Evolutionary conservation across 1,140 invertebrate genomes (phyloP).

Genomic region (Papilio aristodemus): DNA sequence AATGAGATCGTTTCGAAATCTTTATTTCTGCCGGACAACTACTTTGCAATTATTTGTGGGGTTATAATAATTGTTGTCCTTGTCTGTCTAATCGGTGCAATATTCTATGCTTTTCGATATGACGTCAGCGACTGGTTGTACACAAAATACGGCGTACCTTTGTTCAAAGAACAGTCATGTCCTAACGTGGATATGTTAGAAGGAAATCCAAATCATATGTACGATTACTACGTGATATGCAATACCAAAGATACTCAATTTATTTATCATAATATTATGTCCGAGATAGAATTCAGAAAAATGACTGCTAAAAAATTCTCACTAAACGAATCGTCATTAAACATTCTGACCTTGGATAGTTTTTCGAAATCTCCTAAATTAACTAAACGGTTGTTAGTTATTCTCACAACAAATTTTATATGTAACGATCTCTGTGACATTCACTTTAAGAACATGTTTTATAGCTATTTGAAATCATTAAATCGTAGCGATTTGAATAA

Average conservation of each 20-base stretch:
- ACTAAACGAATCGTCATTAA: slow-evolving; percentile 63
- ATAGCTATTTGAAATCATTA: slow-evolving; percentile 74
- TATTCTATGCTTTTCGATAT: slow-evolving; percentile 88
- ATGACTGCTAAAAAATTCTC: slow-evolving; percentile 69
- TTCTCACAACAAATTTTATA: slow-evolving; percentile 77
- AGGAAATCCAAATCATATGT: slow-evolving; percentile 85
- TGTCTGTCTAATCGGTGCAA: slow-evolving; percentile 84
- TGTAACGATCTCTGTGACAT: slow-evolving; percentile 74
- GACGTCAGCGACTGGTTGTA: slow-evolving; percentile 88
- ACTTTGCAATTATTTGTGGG: slow-evolving; percentile 87
- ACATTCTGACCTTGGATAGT: slow-evolving; percentile 75
- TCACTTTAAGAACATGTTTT: slow-evolving; percentile 77
- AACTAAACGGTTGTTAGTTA: slow-evolving; percentile 73
- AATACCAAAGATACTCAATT: slow-evolving; percentile 92
- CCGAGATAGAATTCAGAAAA: slow-evolving; percentile 86
- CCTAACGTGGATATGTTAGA: slow-evolving; percentile 80
- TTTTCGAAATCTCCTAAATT: slow-evolving; percentile 77
- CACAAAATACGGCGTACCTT: slow-evolving; percentile 86
- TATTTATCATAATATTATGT: slow-evolving; percentile 87
- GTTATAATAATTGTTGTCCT: slow-evolving; percentile 87
- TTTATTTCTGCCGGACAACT: slow-evolving; percentile 79
- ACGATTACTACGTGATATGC: slow-evolving; percentile 94
- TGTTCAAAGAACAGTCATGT: slow-evolving; percentile 83
- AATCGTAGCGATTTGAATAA: slow-evolving; percentile 74
- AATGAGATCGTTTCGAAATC: slow-evolving; percentile 81